Base-by-base conservation (phyloP, 1,140 invertebrate species). In the Oryzaephilus surinamensis region DNA sequence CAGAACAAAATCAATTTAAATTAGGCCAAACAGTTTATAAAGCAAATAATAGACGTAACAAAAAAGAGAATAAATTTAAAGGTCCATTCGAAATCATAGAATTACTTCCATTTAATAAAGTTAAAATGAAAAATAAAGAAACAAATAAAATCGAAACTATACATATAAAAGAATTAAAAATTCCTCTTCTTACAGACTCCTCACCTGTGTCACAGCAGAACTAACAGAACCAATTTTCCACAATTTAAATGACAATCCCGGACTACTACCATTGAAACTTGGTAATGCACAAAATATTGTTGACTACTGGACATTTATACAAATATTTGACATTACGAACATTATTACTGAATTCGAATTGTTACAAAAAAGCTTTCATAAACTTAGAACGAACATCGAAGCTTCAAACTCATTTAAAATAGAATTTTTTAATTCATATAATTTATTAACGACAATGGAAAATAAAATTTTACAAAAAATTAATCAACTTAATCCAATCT, bases 201-300 rank as follows among this genome's bases (percentile, higher is more conserved):
- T 24, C 11, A 29, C 11, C 5, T 38, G 23, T 26, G 14, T 32
- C 23, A n/a, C 15, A 4, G 5, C 30, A 6, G n/a, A 5, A 32
- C 6, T 16, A n/a, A 32, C 4, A 15, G 14, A 36, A 6, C 19
- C 1, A 21, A 21, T 5, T 6, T 21, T 6, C 19, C 19, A 21
- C 19, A 5, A 21, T 6, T 12, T 48, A 38, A 49, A 38, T 20
- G 21, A 38, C 10, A 42, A 45, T 28, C 38, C 38, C 11, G 39
- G 38, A 34, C 4, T 49, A 11, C 20, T 49, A 38, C 43, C 43
- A 1, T 38, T 36, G n/a, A 39, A 45, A 33, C n/a, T 48, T 34
- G 33, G 38, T 14, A 41, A 19, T 18, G 29, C 33, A 4, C 33
- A 41, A 40, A 20, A 24, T 20, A 32, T 18, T 14, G 43, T 19